Base-by-base conservation (phyloP, 2,113 vertebrate genomes). In the Prunella himalayana region DNA sequence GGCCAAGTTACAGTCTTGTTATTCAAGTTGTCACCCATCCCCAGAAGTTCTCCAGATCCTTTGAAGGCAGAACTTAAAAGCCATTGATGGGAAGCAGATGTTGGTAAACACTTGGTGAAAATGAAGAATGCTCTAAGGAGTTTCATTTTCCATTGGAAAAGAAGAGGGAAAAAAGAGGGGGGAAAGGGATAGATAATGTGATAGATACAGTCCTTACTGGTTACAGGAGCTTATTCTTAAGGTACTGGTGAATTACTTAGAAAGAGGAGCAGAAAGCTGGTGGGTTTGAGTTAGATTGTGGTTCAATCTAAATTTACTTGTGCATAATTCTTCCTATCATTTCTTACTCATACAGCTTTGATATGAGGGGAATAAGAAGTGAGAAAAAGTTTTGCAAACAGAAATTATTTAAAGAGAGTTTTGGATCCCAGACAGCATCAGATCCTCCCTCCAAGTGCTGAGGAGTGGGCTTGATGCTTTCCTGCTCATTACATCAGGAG, bases 61-160 rank as follows among this genome's bases (percentile, higher is more conserved):
- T 89, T 76, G 85, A 82, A 69, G 72, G 20, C 69, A 79, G 57
- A 84, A 68, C 53, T 93, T 75, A 45, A 95, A 84, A 95, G 68
- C 81, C 80, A 4, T 54, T 84, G 86, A 92, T 95, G 84, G 53
- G 66, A 94, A 95, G 45, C 95, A 96, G 95, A 92, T 95, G 89
- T 75, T 80, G 59, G 84, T 82, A 65, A 49, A 60, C 47, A 37
- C 57, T 86, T 61, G 70, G 35, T 87, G 70, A 57, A 93, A 94
- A 77, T 82, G 27, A 49, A 39, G 61, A 41, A 50, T 39, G 50
- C 63, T 94, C 31, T 25, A 7, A 82, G 57, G 57, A 69, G 44
- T 57, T 94, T 61, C 6, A 86, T 82, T 63, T 81, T 73, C 49
- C 65, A 6, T 28, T 76, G 56, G 54, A 69, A 69, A 76, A 82